Conservation (phyloP, 37 sponge, comb jelly and placozoan species). For the Cliona cf. orientalis region DNA sequence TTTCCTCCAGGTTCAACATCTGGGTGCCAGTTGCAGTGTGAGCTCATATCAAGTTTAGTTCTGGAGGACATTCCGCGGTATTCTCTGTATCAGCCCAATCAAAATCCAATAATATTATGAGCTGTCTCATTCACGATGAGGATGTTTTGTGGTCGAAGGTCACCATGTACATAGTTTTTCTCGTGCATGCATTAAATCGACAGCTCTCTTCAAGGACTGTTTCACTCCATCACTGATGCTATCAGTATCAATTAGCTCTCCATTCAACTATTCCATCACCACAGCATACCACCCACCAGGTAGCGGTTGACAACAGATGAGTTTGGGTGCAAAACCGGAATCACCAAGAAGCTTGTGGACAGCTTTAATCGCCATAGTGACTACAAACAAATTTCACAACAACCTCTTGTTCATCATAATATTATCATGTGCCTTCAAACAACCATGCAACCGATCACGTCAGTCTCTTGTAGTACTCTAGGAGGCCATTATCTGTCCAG, state of each 20-base stretch:
- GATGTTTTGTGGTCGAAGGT: neutral
- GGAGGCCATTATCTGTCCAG: no score
- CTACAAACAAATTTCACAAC: neutral
- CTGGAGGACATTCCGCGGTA: neutral
- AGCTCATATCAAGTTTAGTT: neutral
- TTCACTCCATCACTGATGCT: neutral
- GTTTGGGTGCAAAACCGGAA: neutral
- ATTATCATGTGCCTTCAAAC: neutral
- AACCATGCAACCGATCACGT: no score
- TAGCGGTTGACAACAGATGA: neutral
- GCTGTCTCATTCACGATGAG: neutral
- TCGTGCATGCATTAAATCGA: neutral
- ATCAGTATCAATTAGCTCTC: neutral
- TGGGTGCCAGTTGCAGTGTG: neutral
- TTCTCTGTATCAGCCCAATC: neutral
- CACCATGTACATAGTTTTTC: neutral
- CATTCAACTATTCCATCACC: neutral
- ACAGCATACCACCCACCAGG: neutral
- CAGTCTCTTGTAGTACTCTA: no score
- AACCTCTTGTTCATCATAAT: neutral
- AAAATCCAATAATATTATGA: neutral
- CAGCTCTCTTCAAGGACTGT: neutral
- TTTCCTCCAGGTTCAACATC: neutral
- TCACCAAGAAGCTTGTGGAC: neutral
- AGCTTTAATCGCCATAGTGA: neutral